Base-by-base conservation (phyloP, 92 coral and sea anemone species). In the Palythoa grandiflora region DNA sequence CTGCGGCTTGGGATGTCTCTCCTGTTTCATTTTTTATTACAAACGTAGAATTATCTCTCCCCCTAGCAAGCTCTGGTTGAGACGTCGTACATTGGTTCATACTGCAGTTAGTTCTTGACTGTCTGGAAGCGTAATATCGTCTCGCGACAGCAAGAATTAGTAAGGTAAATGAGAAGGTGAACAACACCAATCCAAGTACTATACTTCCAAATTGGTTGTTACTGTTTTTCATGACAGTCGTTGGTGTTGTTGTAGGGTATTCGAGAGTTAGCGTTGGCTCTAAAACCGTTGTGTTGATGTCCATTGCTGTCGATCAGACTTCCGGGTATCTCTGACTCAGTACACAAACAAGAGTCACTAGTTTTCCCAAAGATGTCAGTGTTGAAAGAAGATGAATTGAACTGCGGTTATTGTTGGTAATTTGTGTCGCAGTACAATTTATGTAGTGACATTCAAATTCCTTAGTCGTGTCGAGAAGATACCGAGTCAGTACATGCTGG, bases 341-440 rank as follows among this genome's bases (percentile, higher is more conserved):
- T 21, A 77, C 50, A 77, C 28, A 50, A 77, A 36, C 83, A 77
- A 50, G 83, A 15, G 40, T 53, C 48, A 9, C 51, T 65, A 54
- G 15, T 54, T 8, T 28, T 37, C 20, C 40, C 68, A 35, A 52
- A 13, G 21, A 17, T 54, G 1, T 28, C 12, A 3, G 66, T 20
- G 21, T 14, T 38, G 21, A 77, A 75, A 19, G 9, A 3, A 35
- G 83, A 35, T 52, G 20, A 51, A 16, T 12, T 15, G 68, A 54
- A 21, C 5, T 65, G 53, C 7, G 48, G 35, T 39, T 12, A 9
- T 9, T 55, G n/a, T 3, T 77, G 10, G 44, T 2, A 5, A 17
- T 65, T 65, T 65, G n/a, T 20, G 19, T 38, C 15, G 39, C 61
- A n/a, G 40, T 14, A 63, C 85, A 80, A 5, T 47, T 20, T 17